phyloP scores from a whole-genome alignment of 2,113 vertebrate species.

The Cryptoleucopteryx plumbea region DNA sequence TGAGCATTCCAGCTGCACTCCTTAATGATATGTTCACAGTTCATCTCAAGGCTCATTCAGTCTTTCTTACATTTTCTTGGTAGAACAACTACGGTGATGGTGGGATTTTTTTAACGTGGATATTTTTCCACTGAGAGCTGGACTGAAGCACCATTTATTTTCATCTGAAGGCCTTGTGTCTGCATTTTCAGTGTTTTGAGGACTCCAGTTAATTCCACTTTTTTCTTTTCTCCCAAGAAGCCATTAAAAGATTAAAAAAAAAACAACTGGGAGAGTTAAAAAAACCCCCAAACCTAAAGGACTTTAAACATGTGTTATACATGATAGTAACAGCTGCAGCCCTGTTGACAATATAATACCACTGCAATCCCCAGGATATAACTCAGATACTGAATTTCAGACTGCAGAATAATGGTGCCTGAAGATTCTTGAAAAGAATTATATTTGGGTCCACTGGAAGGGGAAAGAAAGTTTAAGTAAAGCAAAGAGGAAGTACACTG shows the following conservation, averaged over 20 bases:
- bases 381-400: slow-evolving; percentile 41
- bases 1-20: background rate
- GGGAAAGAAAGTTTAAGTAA: background rate
- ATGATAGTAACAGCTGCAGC: slow-evolving; percentile 40
- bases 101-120: background rate
- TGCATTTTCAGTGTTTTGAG: background rate
- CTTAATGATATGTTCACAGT: background rate
- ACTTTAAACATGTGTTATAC: background rate
- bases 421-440: slow-evolving; percentile 7
- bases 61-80: background rate
- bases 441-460: background rate
- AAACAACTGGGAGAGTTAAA: background rate
- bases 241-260: background rate
- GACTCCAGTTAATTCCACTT: background rate
- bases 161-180: background rate
- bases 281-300: background rate
- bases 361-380: slow-evolving; percentile 27
- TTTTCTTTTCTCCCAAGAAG: background rate
- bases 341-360: slow-evolving; percentile 47
- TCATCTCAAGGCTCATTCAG: background rate
- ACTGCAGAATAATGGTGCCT: background rate
- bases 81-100: background rate
- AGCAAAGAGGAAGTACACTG: background rate
- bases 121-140: background rate
- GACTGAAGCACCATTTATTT: background rate